Conservation (phyloP, 2,797 vertebrate genomes). For the Betta splendens region DNA sequence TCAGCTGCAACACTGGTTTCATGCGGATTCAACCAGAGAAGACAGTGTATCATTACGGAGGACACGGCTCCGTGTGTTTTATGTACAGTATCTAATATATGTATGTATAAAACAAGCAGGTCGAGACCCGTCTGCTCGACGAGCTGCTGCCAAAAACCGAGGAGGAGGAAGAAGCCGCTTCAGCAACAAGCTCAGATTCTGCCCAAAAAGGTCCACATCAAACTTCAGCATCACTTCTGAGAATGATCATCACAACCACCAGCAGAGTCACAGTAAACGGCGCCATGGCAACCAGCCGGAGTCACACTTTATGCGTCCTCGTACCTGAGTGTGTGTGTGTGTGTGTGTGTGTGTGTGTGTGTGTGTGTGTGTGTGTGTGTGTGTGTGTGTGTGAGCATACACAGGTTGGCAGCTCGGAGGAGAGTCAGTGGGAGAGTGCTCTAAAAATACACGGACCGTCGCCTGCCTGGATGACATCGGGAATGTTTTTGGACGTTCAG, state of each 20-base stretch:
- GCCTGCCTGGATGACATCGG: background rate
- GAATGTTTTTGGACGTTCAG: background rate
- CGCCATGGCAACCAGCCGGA: slow-evolving; percentile 25
- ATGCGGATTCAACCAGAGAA: slow-evolving; percentile 23
- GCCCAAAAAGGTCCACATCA: background rate
- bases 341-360: background rate
- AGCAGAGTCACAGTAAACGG: background rate
- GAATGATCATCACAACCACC: no score
- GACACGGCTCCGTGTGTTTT: no score
- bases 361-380: background rate
- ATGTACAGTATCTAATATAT: no score
- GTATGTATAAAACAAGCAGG: slow-evolving; percentile 2
- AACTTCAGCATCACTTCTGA: no score
- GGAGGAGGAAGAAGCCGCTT: no score
- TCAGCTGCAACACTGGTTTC: slow-evolving; percentile 22
- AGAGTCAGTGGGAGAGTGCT: background rate
- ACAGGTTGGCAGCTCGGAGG: background rate
- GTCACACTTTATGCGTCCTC: background rate
- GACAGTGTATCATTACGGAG: no score
- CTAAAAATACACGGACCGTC: background rate
- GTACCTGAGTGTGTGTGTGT: background rate
- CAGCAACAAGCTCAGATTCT: no score
- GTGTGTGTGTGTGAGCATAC: slow-evolving; percentile 1
- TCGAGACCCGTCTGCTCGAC: background rate
- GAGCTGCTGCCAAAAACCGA: background rate